Evolutionary conservation across 2,888 invertebrate genomes (phyloP).

Genomic region (Sisyra nigra): DNA sequence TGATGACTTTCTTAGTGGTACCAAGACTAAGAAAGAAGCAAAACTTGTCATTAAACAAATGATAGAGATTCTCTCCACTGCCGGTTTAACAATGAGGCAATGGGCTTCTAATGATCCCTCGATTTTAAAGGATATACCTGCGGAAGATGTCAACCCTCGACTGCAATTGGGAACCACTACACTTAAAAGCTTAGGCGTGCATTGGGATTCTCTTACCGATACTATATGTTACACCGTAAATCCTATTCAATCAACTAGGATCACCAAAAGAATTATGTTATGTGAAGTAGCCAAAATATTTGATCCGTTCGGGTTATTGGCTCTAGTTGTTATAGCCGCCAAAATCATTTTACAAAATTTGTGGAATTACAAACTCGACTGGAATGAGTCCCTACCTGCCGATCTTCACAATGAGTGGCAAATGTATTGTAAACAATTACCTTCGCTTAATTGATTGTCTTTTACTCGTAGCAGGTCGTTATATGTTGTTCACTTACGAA

Average conservation of each 20-base stretch:
- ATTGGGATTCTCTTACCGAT: not conserved
- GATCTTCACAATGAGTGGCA: not conserved
- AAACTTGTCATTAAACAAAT: too few relatives aligned
- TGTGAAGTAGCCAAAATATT: not conserved
- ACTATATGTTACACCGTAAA: not conserved
- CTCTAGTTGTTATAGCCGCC: not conserved
- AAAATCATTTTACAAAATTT: slow-evolving; percentile 2
- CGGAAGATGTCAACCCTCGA: too few relatives aligned
- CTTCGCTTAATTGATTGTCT: not conserved
- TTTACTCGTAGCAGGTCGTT: not conserved
- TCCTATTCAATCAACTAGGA: not conserved
- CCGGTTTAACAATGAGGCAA: too few relatives aligned
- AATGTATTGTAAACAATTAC: not conserved
- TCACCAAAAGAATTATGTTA: slow-evolving; percentile 1
- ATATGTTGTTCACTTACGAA: not conserved
- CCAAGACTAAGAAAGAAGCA: too few relatives aligned
- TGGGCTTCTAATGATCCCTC: too few relatives aligned
- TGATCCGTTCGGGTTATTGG: too few relatives aligned
- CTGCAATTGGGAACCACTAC: not conserved
- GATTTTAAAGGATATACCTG: too few relatives aligned
- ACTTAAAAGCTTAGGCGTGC: not conserved
- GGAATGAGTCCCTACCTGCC: slow-evolving; percentile 1
- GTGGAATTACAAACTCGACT: not conserved
- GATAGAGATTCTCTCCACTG: too few relatives aligned
- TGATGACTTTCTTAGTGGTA: too few relatives aligned